These are phyloP conservation scores for Neomicropteryx cornuta DNA, from an alignment of 1,140 invertebrate species.

Conservation along the genomic window DNA sequence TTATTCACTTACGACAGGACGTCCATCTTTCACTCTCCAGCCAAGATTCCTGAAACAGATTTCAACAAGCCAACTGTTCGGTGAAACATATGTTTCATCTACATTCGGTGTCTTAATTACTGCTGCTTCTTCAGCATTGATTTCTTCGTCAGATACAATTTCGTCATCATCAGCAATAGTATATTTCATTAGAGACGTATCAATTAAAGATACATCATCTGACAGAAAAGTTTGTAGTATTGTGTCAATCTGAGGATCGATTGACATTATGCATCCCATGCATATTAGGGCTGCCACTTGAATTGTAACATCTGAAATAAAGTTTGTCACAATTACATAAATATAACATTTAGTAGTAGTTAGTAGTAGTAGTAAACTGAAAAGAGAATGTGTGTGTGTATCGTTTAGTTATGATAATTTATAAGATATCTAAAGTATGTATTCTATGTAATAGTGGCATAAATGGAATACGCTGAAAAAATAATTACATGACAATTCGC, in stretches of 20 bases:
- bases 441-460: not conserved
- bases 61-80: slow-evolving; percentile 40
- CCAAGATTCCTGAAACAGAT: slow-evolving; percentile 43
- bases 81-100: not conserved
- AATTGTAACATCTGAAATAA: slow-evolving; percentile 52
- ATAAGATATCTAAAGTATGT: too few relatives aligned
- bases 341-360: not conserved
- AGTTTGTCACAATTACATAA: not conserved
- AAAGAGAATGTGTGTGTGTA: too few relatives aligned
- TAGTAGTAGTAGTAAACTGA: not conserved
- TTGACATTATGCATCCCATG: slow-evolving; percentile 59
- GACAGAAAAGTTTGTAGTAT: slow-evolving; percentile 24
- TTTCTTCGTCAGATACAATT: slow-evolving; percentile 20
- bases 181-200: too few relatives aligned
- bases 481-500: slow-evolving; percentile 4
- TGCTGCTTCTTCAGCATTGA: slow-evolving; percentile 10
- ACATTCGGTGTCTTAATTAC: slow-evolving; percentile 13
- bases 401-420: too few relatives aligned
- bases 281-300: slow-evolving; percentile 66
- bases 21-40: slow-evolving; percentile 24
- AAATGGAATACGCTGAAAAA: not conserved
- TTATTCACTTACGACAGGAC: slow-evolving; percentile 26
- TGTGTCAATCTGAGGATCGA: slow-evolving; percentile 44
- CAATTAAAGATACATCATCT: slow-evolving; percentile 16
- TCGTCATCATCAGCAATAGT: slow-evolving; percentile 18